Percentiles rank a stretch among this genome's conserved stretches.
Evolutionary conservation across 1,140 invertebrate species (phyloP).

Genomic region (Psix sp.): DNA sequence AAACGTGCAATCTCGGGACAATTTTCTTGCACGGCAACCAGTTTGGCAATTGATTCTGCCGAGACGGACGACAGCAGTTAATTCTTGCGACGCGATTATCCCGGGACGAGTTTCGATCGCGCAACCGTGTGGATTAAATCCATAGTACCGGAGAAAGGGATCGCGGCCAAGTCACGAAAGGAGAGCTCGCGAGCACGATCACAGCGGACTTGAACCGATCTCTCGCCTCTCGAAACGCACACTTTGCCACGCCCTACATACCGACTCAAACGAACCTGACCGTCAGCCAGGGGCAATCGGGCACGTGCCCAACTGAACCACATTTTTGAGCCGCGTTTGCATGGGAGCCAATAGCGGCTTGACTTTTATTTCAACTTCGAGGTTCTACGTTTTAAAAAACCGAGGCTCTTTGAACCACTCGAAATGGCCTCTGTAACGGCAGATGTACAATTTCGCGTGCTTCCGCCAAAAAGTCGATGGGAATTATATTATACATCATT

Average conservation of each 20-base stretch:
- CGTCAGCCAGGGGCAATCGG: not conserved
- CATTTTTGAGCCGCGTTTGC: not conserved
- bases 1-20: slow-evolving; percentile 36
- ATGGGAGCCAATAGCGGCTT: no score
- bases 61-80: slow-evolving; percentile 42
- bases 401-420: no score
- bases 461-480: no score
- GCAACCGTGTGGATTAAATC: slow-evolving; percentile 29
- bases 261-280: not conserved
- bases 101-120: slow-evolving; percentile 43
- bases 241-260: slow-evolving; percentile 54
- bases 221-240: slow-evolving; percentile 34
- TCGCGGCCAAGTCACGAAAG: slow-evolving; percentile 53
- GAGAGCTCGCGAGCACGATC: slow-evolving; percentile 49
- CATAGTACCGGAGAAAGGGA: no score
- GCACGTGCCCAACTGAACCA: not conserved
- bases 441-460: no score
- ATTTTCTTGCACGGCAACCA: slow-evolving; percentile 38
- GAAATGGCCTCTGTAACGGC: no score
- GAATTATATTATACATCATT: no score
- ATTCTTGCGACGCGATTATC: slow-evolving; percentile 51
- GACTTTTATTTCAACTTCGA: no score
- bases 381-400: no score
- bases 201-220: slow-evolving; percentile 31
- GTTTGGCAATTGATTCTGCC: slow-evolving; percentile 51